A percentile compares a stretch with the other conserved stretches of the same genome.
phyloP scores from a whole-genome alignment of 2,113 vertebrate species.

The Malurus cyaneus region DNA sequence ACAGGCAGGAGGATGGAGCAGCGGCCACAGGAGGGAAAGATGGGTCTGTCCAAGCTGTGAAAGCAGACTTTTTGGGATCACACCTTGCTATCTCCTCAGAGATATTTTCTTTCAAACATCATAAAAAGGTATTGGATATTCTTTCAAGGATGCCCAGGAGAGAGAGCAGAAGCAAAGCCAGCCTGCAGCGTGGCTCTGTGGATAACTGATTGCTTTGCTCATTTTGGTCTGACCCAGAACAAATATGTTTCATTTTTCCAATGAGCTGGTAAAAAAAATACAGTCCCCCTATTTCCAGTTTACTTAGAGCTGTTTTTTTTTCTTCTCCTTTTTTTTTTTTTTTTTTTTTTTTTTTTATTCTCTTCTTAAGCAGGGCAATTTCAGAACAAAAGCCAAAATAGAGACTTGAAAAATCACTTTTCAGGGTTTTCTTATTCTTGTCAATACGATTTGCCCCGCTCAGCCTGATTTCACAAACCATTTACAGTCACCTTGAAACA shows the following conservation, averaged over 20 bases:
- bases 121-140: constrained; percentile 49
- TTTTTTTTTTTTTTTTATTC: background rate
- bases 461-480: constrained; percentile 14
- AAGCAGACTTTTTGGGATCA: constrained; percentile 37
- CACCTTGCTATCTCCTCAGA: background rate
- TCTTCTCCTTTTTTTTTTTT: background rate
- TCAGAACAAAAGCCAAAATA: constrained; percentile 48
- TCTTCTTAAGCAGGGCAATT: constrained; percentile 39
- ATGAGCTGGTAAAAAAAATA: constrained; percentile 56
- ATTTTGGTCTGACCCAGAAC: constrained; percentile 60
- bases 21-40: background rate
- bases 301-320: background rate
- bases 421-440: constrained; percentile 33
- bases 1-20: background rate
- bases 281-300: constrained; percentile 48
- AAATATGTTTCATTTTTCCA: constrained; percentile 68
- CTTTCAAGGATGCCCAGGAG: constrained; percentile 44
- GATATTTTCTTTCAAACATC: constrained; percentile 35
- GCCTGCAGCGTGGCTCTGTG: background rate
- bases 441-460: constrained; percentile 26
- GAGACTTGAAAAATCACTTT: constrained; percentile 34
- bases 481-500: constrained; percentile 1
- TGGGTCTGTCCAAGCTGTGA: background rate
- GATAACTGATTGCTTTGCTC: constrained; percentile 64
- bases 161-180: constrained; percentile 12